Percentiles rank a stretch among this genome's conserved stretches.
phyloP scores from a whole-genome alignment of 1,140 invertebrate genomes.

The Tribolium castaneum region DNA sequence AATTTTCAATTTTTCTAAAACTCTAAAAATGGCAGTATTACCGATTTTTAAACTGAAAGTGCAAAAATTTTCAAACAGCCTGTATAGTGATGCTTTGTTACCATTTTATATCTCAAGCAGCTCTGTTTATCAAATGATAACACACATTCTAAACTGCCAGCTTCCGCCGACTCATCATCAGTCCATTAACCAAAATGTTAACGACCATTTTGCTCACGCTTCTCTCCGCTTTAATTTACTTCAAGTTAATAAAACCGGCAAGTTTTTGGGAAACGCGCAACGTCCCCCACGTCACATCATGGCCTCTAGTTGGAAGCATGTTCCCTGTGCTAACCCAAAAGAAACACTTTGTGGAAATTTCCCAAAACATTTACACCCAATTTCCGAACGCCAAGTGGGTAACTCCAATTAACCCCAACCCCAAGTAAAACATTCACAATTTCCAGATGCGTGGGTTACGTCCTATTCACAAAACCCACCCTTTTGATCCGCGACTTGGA shows the following conservation, averaged over 20 bases:
- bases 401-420: not conserved
- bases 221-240: constrained; percentile 2
- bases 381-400: not conserved
- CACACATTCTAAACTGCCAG: too few species aligned
- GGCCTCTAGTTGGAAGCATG: constrained; percentile 13
- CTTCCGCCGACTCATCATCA: too few species aligned
- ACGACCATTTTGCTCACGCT: not conserved
- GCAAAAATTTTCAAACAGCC: too few species aligned
- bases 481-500: constrained; percentile 70
- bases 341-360: not conserved
- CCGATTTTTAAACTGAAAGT: too few species aligned
- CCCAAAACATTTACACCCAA: not conserved
- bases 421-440: not conserved
- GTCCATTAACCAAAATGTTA: not conserved
- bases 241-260: not conserved
- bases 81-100: too few species aligned
- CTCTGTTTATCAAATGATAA: too few species aligned
- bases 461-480: constrained; percentile 65
- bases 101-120: too few species aligned
- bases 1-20: too few species aligned
- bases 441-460: not conserved
- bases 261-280: not conserved
- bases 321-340: not conserved
- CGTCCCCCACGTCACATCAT: not conserved
- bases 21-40: too few species aligned